Conservation (phyloP, 2,888 invertebrate genomes). For the Panzeria rudis region DNA sequence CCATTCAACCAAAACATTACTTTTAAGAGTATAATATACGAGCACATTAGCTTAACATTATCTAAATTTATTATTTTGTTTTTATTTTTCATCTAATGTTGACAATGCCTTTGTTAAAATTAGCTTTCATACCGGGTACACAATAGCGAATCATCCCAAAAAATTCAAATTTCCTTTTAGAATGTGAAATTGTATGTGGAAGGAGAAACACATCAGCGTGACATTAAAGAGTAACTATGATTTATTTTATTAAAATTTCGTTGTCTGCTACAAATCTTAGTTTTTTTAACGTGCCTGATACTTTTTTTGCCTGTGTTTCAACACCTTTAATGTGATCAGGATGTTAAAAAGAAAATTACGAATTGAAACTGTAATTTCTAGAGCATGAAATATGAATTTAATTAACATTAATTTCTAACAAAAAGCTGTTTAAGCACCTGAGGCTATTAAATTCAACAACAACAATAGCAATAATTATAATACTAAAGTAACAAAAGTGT, state of each 20-base stretch:
- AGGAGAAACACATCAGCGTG: constrained; percentile 17
- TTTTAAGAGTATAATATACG: not conserved
- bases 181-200: not conserved
- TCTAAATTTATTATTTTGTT: not conserved
- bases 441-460: constrained; percentile 64
- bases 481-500: constrained; percentile 69
- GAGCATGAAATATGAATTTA: constrained; percentile 78
- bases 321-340: constrained; percentile 1
- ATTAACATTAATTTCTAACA: constrained; percentile 79
- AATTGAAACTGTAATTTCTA: constrained; percentile 23
- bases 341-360: constrained; percentile 3
- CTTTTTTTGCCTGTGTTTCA: not conserved
- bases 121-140: not conserved
- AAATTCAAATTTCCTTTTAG: not conserved
- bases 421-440: constrained; percentile 77
- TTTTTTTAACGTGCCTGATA: not conserved
- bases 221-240: constrained; percentile 43
- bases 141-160: not conserved
- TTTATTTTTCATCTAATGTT: not conserved
- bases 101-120: not conserved
- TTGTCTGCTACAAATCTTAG: constrained; percentile 8
- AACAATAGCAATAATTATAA: constrained; percentile 35
- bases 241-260: constrained; percentile 52
- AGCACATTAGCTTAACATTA: not conserved
- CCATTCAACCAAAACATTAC: not conserved